These are phyloP conservation scores for Muraenolepis orangiensis DNA, from an alignment of 2,797 vertebrate genomes.

Conservation along the genomic window DNA sequence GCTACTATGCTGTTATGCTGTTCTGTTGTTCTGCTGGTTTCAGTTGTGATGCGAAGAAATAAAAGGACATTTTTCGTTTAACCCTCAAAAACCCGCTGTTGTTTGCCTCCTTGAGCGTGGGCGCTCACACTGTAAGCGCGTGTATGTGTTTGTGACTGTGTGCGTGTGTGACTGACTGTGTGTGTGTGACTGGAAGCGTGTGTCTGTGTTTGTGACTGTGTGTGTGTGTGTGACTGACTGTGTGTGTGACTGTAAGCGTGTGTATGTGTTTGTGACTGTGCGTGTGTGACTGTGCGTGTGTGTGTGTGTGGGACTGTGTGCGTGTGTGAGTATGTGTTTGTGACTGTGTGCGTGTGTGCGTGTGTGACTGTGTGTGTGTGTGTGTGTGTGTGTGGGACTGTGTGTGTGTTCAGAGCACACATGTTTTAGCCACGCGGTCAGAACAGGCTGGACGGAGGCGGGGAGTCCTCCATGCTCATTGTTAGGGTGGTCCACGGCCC, in stretches of 20 bases:
- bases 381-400: no score
- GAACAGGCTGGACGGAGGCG: no score
- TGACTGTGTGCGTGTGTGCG: not conserved
- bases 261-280: not conserved
- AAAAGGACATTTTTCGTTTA: no score
- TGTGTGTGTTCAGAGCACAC: no score
- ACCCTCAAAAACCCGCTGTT: no score
- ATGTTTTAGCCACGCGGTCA: no score
- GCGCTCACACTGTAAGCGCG: no score
- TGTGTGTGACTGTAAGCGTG: not conserved
- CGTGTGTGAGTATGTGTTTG: not conserved
- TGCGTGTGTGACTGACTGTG: not conserved
- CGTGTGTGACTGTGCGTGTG: not conserved
- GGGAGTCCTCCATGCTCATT: conserved; percentile 45
- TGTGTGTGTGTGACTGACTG: not conserved
- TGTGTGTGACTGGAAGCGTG: not conserved
- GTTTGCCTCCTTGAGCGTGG: no score
- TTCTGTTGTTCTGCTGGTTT: no score
- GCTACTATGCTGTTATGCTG: no score
- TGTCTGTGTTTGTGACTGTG: not conserved
- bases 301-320: not conserved
- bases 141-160: not conserved
- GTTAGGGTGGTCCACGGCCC: conserved; percentile 39
- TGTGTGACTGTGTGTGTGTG: no score
- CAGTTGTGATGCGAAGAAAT: no score